Conservation (phyloP, 2,113 vertebrate genomes). For the Nerophis lumbriciformis region DNA sequence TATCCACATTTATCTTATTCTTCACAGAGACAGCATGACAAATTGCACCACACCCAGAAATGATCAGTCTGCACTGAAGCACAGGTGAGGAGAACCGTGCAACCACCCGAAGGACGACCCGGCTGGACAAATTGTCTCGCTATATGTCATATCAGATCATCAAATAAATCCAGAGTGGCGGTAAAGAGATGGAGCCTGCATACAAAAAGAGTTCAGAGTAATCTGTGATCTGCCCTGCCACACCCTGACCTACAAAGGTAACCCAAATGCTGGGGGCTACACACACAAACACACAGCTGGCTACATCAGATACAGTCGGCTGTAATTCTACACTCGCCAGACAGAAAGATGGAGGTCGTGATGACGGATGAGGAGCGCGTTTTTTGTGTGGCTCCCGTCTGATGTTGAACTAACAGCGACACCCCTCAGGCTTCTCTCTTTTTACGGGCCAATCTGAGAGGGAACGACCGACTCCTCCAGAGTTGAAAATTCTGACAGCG, state of each 20-base stretch:
- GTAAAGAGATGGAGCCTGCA: slow-evolving; percentile 32
- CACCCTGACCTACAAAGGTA: slow-evolving; percentile 65
- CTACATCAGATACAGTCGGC: slow-evolving; percentile 58
- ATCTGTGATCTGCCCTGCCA: slow-evolving; percentile 53
- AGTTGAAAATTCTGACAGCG: no score
- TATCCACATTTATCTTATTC: no score
- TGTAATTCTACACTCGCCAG: slow-evolving; percentile 55
- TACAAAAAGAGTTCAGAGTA: slow-evolving; percentile 54
- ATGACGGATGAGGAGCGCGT: slow-evolving; percentile 55
- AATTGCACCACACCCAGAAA: not conserved
- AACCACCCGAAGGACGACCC: slow-evolving; percentile 29
- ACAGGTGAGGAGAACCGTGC: not conserved
- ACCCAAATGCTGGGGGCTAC: slow-evolving; percentile 50
- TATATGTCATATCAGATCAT: slow-evolving; percentile 36
- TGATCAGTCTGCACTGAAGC: not conserved
- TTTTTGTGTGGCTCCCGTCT: slow-evolving; percentile 34
- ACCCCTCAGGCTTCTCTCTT: slow-evolving; percentile 34
- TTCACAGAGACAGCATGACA: no score
- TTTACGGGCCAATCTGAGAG: slow-evolving; percentile 3
- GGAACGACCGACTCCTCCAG: not conserved
- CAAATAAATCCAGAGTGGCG: slow-evolving; percentile 42
- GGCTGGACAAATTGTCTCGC: slow-evolving; percentile 30
- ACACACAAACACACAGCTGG: slow-evolving; percentile 30
- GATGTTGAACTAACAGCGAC: slow-evolving; percentile 42
- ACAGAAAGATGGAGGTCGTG: slow-evolving; percentile 49